Conservation (phyloP, 1,140 invertebrate species). For the Oncopeltus fasciatus region DNA sequence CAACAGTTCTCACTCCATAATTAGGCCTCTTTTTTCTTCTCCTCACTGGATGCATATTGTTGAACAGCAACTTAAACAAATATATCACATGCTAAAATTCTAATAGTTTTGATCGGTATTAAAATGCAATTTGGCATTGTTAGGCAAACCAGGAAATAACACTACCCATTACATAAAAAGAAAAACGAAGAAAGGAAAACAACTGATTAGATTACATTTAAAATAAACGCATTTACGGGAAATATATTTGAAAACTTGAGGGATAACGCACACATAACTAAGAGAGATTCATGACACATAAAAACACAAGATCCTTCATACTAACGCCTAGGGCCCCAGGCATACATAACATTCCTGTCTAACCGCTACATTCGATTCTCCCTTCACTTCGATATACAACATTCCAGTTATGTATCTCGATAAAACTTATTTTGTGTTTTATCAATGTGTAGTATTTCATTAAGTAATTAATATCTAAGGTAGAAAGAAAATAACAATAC, state of each 20-base stretch:
- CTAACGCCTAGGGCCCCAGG: background rate
- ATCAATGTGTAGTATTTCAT: too few species aligned
- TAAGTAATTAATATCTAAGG: too few species aligned
- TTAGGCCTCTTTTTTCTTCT: conserved; percentile 64
- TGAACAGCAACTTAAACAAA: background rate
- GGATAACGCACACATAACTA: background rate
- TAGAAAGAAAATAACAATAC: too few species aligned
- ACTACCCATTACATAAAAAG: background rate
- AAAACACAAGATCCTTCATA: too few species aligned
- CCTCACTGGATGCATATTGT: conserved; percentile 48
- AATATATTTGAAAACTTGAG: background rate
- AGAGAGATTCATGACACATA: too few species aligned
- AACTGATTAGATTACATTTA: background rate
- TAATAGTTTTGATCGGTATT: background rate
- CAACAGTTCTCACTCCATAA: conserved; percentile 68
- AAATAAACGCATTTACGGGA: background rate
- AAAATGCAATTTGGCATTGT: background rate
- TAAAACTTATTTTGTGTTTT: too few species aligned
- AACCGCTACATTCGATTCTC: too few species aligned
- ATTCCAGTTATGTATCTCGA: too few species aligned
- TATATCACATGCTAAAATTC: background rate
- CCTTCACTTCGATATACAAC: too few species aligned
- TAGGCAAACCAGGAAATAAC: background rate
- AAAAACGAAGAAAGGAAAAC: background rate
- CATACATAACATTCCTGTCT: background rate